phyloP scores from a whole-genome alignment of 1,140 invertebrate genomes.

The Tribolium madens region DNA sequence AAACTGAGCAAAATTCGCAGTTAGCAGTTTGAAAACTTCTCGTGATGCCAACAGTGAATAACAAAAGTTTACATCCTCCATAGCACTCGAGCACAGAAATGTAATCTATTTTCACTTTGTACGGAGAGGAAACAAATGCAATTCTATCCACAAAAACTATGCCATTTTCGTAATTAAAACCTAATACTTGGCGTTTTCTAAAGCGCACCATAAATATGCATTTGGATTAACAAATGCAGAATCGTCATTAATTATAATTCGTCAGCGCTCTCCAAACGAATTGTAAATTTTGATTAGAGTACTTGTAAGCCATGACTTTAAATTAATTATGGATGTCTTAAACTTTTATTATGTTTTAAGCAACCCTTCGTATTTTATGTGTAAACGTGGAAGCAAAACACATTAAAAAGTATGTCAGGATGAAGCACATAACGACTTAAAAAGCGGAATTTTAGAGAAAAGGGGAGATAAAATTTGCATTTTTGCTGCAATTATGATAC shows the following conservation, averaged over 20 bases:
- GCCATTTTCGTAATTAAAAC: not conserved
- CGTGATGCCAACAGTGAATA: not conserved
- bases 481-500: slow-evolving; percentile 9
- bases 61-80: not conserved
- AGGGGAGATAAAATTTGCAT: slow-evolving; percentile 18
- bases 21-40: not conserved
- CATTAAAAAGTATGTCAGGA: slow-evolving; percentile 22
- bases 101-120: not conserved
- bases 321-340: slow-evolving; percentile 16
- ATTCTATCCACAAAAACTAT: not conserved
- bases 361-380: slow-evolving; percentile 6
- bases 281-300: slow-evolving; percentile 6
- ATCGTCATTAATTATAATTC: not conserved
- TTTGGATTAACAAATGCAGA: not conserved
- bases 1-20: not conserved
- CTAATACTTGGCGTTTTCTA: not conserved
- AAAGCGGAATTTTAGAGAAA: not conserved
- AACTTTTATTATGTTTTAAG: slow-evolving; percentile 25
- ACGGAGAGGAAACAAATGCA: not conserved
- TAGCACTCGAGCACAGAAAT: not conserved
- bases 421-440: not conserved
- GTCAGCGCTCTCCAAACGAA: not conserved
- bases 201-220: not conserved
- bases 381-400: slow-evolving; percentile 20
- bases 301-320: slow-evolving; percentile 3